Percentiles rank a stretch among this genome's conserved stretches.
Conservation (phyloP, 1,140 invertebrate genomes). For the Leptopilina boulardi region DNA sequence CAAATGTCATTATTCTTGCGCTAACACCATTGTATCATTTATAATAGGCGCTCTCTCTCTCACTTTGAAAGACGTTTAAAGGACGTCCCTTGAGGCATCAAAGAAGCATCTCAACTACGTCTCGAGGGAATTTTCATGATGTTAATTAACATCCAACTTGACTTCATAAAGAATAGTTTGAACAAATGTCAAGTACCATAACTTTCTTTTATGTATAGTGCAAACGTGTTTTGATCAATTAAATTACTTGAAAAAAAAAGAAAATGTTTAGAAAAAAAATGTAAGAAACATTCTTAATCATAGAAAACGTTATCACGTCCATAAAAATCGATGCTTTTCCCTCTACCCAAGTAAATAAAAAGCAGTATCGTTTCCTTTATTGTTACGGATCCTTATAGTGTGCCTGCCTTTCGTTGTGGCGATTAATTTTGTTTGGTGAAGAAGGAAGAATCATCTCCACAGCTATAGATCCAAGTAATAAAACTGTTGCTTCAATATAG, state of each 20-base stretch:
- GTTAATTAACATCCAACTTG: slow-evolving; percentile 22
- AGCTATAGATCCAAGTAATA: slow-evolving; percentile 6
- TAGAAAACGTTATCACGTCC: not conserved
- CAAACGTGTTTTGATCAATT: not conserved
- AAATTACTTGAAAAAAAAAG: slow-evolving; percentile 2
- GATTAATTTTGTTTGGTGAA: slow-evolving; percentile 10
- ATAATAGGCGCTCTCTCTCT: slow-evolving; percentile 2
- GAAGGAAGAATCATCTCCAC: not conserved
- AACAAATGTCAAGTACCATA: slow-evolving; percentile 12
- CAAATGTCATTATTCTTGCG: slow-evolving; percentile 28
- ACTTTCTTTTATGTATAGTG: too few species aligned
- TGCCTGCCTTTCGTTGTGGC: not conserved
- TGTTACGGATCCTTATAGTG: not conserved
- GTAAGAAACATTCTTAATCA: slow-evolving; percentile 1
- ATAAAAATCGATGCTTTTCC: slow-evolving; percentile 13
- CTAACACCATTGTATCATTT: slow-evolving; percentile 26
- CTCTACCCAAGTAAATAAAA: not conserved
- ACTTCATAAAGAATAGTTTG: slow-evolving; percentile 15
- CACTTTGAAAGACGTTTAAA: slow-evolving; percentile 18
- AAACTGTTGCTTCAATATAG: slow-evolving; percentile 23
- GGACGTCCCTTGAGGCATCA: slow-evolving; percentile 21
- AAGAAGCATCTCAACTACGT: slow-evolving; percentile 27
- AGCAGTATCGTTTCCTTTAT: slow-evolving; percentile 18
- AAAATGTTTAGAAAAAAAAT: too few species aligned
- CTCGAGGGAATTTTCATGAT: slow-evolving; percentile 11